Evolutionary conservation across 2,888 invertebrate species (phyloP), one percentile per base, ranked within the genome.

Genomic region (Cryptus armator): DNA sequence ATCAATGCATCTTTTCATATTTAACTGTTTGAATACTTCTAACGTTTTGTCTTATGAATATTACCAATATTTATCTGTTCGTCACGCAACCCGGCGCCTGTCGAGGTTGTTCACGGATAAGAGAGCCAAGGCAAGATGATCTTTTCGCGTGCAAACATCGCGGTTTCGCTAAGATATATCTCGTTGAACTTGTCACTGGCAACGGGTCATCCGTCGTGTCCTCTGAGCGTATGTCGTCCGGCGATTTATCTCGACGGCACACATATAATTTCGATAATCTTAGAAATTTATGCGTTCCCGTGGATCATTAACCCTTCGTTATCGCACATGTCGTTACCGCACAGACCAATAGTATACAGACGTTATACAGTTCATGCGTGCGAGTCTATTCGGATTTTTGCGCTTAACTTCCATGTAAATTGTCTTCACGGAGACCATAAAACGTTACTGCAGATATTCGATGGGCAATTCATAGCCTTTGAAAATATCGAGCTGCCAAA

Each of bases 1-100:
- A 37, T 37, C 37, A 9, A 37, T 37, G 37, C 37, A 37, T 37
- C 1, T 37, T 37, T 37, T 0, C 37, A 7, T 37, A 37, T 37
- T 37, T 37, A 5, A 37, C 37, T 37, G 37, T 37, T 66, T 43
- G 43, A 43, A n/a, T 7, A 12, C 16, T 10, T 7, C 16, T 43
- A 43, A 43, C 66, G 10, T 16, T 43, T 16, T 16, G 66, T 43
- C 43, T 16, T 16, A 43, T 43, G 37, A 66, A 43, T 66, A 66
- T 66, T 66, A 66, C 7, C 43, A 66, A 66, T 66, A 10, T 66
- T 66, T 66, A 43, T 66, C 43, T 66, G 43, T 43, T 16, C 37
- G 66, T 43, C 43, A 43, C 66, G 66, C 43, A 43, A 37, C 7
- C 5, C 7, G 37, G 37, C 37, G 37, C 7, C 37, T 37, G 37